A percentile compares a stretch with the other conserved stretches of the same genome.
phyloP scores from a whole-genome alignment of 2,888 invertebrate species.

The Adelognathus sp. region DNA sequence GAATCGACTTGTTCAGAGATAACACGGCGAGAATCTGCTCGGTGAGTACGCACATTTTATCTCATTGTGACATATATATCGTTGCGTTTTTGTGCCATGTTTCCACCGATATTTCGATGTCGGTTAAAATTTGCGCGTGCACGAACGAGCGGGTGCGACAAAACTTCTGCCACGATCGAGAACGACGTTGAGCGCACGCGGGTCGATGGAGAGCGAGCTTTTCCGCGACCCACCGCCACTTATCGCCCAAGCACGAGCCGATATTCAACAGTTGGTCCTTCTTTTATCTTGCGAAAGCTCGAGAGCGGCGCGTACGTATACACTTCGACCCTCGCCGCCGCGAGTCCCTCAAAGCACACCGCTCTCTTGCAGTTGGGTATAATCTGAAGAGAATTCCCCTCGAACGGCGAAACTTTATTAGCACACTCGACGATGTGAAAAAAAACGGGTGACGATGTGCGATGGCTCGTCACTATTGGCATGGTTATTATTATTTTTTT shows the following conservation, averaged over 20 bases:
- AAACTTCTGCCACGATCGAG: background rate
- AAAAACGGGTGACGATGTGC: constrained; percentile 8
- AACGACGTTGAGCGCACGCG: constrained; percentile 2
- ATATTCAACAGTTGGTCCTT: constrained; percentile 81
- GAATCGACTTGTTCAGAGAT: background rate
- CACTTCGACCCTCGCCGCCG: constrained; percentile 43
- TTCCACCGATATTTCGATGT: no score
- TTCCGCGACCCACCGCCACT: constrained; percentile 61
- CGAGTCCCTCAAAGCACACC: constrained; percentile 67
- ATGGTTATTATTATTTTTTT: no score
- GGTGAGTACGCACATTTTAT: background rate
- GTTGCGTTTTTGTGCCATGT: no score
- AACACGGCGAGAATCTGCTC: background rate
- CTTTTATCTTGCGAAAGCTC: constrained; percentile 79
- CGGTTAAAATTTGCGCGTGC: no score
- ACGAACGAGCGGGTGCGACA: background rate
- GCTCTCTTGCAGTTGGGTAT: constrained; percentile 56
- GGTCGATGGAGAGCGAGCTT: constrained; percentile 48
- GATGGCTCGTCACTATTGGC: constrained; percentile 9
- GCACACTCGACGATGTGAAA: no score
- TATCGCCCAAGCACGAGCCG: constrained; percentile 70
- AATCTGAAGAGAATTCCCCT: constrained; percentile 70
- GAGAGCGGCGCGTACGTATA: constrained; percentile 14
- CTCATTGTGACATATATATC: background rate
- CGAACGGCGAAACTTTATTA: constrained; percentile 65